These are phyloP conservation scores for Sebastes oblongus DNA, from an alignment of 2,797 vertebrate species.

Conservation along the genomic window DNA sequence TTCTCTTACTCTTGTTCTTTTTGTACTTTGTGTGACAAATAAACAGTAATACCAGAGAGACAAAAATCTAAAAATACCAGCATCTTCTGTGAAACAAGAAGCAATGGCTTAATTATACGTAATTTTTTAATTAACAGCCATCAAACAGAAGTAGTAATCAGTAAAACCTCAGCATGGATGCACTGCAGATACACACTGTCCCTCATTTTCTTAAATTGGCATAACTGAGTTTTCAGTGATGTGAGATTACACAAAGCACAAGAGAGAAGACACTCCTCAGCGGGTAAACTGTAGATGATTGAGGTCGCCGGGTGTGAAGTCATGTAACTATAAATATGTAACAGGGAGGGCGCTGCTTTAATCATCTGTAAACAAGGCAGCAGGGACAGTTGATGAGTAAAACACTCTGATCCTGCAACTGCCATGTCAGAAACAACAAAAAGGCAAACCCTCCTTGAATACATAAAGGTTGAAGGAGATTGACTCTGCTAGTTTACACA, in stretches of 20 bases:
- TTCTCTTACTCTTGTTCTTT: not conserved
- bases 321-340: not conserved
- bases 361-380: not conserved
- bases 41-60: not conserved
- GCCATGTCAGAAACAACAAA: not conserved
- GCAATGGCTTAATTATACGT: not conserved
- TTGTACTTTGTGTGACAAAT: not conserved
- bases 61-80: not conserved
- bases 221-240: not conserved
- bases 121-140: not conserved
- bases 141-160: not conserved
- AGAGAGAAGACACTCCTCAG: not conserved
- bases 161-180: not conserved
- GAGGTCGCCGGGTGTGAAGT: not conserved
- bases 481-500: not conserved
- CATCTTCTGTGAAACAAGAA: not conserved
- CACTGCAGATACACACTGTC: not conserved
- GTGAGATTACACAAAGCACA: not conserved
- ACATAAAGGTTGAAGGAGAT: not conserved
- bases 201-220: not conserved
- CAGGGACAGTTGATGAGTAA: not conserved
- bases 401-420: not conserved
- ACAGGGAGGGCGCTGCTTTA: not conserved
- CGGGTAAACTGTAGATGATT: not conserved
- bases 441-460: not conserved